phyloP scores from a whole-genome alignment of 2,113 vertebrate species.

The Aegotheles bennettii region DNA sequence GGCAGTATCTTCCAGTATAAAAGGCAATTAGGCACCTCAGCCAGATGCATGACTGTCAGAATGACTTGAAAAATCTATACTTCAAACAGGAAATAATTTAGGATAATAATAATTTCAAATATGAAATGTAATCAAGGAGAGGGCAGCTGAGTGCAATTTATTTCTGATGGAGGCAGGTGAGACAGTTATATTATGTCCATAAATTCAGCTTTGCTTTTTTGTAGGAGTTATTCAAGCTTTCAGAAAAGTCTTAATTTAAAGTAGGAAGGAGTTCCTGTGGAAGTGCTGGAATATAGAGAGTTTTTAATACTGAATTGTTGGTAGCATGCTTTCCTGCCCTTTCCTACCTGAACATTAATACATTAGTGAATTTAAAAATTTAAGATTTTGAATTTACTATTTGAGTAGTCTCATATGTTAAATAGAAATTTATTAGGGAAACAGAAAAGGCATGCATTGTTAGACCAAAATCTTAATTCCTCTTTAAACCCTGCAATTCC shows the following conservation, averaged over 20 bases:
- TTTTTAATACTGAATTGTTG: background rate
- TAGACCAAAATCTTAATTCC: background rate
- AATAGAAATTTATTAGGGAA: background rate
- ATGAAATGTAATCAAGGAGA: conserved; percentile 10
- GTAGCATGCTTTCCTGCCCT: background rate
- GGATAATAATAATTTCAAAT: conserved; percentile 21
- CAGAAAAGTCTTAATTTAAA: background rate
- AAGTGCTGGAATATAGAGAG: fast-evolving
- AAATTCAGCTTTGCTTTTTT: background rate
- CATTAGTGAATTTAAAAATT: background rate
- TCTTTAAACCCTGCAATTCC: background rate
- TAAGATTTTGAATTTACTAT: background rate
- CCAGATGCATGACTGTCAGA: background rate
- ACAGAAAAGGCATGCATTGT: background rate
- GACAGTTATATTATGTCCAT: conserved; percentile 1
- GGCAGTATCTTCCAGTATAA: background rate
- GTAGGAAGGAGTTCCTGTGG: background rate
- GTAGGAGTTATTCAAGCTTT: background rate
- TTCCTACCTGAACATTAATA: background rate
- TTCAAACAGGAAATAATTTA: conserved; percentile 34
- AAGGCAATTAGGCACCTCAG: background rate
- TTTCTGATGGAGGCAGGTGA: conserved; percentile 3
- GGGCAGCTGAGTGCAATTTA: background rate
- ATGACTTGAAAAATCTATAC: conserved; percentile 9
- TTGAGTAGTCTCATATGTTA: background rate